Base-by-base conservation (phyloP, 2,113 vertebrate genomes). In the Grammomys dolichurus region DNA sequence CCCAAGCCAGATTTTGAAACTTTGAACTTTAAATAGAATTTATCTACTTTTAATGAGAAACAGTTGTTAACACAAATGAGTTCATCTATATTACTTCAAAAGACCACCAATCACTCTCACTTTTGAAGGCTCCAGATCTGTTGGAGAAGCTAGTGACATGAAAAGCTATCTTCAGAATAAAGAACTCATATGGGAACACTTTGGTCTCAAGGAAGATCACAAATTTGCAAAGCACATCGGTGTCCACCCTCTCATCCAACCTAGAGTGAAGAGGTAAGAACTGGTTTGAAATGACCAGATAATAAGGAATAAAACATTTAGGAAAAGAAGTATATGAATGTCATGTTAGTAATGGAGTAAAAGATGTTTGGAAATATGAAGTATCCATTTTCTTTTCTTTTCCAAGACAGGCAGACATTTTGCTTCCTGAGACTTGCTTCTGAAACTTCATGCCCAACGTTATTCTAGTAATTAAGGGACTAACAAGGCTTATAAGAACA, bases 31-130 rank as follows among this genome's bases (percentile, higher is more conserved):
- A 56, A 58, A 56, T 36, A 81, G 54, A 58, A 82, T 24, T 46
- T 90, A 48, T 93, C 77, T 82, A 94, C 13, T 78, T 89, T 94
- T 91, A 96, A 93, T 19, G 1, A 94, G 77, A 94, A 93, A 78
- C 28, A 82, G 40, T 51, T 82, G 31, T 16, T 93, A 84, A 91
- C 31, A 96, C 40, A 93, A 90, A 93, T 90, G 17, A 90, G 8
- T 90, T 95, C 26, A 95, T 80, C 86, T 73, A 76, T 2, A n/a
- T 73, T 63, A 46, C 58, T 94, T 93, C n/a, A 89, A 56, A 86
- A 92, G 70, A 22, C 11, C 4, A 92, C 46, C 89, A 81, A 75
- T 90, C 58, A 87, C 7, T 72, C 58, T 60, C 90, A 95, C 58
- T 89, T 77, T 69, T 8, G 60, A 84, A 56, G 40, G 36, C n/a